phyloP scores from a whole-genome alignment of 2,797 vertebrate species.

The Caiman crocodilus region DNA sequence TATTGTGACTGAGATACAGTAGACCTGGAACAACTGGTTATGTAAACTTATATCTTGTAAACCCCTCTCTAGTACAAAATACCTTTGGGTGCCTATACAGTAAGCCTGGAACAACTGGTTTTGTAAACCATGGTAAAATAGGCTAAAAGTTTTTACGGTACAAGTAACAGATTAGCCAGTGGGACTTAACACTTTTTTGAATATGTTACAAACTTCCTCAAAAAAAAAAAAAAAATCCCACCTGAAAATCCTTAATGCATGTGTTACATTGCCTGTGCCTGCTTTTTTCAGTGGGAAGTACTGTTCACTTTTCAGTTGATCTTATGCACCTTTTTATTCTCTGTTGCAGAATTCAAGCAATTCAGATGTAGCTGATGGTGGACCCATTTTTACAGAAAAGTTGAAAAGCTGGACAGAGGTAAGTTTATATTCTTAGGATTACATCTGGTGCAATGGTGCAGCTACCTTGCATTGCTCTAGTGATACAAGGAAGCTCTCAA shows the following conservation, averaged over 20 bases:
- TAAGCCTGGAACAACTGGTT: too few relatives aligned
- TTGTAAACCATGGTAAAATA: too few relatives aligned
- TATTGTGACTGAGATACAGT: background rate
- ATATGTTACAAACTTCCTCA: background rate
- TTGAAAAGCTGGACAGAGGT: constrained; percentile 79
- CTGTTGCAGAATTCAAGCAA: constrained; percentile 74
- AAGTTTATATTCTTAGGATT: constrained; percentile 34
- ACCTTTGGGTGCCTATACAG: background rate
- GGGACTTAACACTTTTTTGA: background rate
- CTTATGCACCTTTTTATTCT: constrained; percentile 2
- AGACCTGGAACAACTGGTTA: background rate
- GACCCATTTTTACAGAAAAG: constrained; percentile 59
- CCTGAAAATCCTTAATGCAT: background rate
- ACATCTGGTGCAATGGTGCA: background rate
- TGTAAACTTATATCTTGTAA: background rate
- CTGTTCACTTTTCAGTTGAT: background rate
- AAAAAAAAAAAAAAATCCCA: background rate
- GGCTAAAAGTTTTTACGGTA: background rate
- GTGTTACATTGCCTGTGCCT: background rate
- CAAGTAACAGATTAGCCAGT: background rate
- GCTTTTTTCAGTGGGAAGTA: background rate
- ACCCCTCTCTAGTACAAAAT: background rate
- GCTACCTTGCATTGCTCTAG: fast-evolving
- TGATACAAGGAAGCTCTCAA: background rate
- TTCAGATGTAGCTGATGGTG: constrained; percentile 55